Conservation (phyloP, 2,113 vertebrate genomes). For the Forbesichthys agassizii region DNA sequence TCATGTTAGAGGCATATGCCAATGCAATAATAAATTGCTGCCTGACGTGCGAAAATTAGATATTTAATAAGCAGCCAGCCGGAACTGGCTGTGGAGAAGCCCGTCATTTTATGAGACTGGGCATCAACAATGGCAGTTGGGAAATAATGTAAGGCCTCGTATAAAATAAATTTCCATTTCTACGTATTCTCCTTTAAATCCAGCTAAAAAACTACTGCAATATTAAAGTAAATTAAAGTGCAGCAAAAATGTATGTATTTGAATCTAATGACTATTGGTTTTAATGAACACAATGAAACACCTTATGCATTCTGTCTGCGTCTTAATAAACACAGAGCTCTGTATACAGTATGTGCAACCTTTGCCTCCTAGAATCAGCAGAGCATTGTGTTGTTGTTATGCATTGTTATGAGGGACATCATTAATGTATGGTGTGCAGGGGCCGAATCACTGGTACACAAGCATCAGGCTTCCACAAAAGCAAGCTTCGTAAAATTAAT, state of each 20-base stretch:
- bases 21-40: neutral
- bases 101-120: neutral
- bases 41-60: neutral
- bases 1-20: neutral
- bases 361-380: constrained; percentile 19
- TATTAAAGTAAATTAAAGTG: too few relatives aligned
- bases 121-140: neutral
- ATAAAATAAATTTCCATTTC: neutral
- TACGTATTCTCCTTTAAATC: too few relatives aligned
- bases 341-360: constrained; percentile 12
- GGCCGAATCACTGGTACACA: constrained; percentile 16
- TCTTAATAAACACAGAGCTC: constrained; percentile 1
- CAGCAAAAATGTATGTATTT: neutral
- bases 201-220: neutral
- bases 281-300: constrained; percentile 1
- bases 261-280: neutral
- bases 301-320: neutral
- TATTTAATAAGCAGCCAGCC: neutral
- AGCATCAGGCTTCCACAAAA: constrained; percentile 21
- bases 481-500: constrained; percentile 24
- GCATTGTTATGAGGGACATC: neutral
- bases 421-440: neutral
- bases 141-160: neutral
- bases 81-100: neutral
- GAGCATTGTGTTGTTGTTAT: neutral